Base-by-base conservation (phyloP, 1,140 invertebrate species). In the Lordiphosa collinella region DNA sequence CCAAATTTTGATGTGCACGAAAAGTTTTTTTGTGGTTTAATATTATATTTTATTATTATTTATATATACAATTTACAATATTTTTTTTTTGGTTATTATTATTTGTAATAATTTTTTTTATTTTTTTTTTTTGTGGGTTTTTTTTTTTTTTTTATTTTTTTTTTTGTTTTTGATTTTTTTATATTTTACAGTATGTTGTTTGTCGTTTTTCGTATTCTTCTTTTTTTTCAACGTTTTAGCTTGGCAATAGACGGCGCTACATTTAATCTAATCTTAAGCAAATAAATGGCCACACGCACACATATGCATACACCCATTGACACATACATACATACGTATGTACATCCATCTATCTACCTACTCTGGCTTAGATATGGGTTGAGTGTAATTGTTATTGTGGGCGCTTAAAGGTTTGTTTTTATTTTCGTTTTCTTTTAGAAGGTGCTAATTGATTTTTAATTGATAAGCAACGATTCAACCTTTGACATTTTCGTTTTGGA, bases 201-300 rank as follows among this genome's bases (percentile, higher is more conserved):
- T 8, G 6, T 29, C 7, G 25, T 29, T 6, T 29, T 29, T 40
- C 58, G 35, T 11, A 3, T 58, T 55, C 14, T 12, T 54, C n/a
- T n/a, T n/a, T 50, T 29, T 67, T 66, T 66, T 38, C 36, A 34
- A 35, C 48, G 43, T 32, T 70, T 58, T 47, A 52, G 22, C 11
- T 44, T 16, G 49, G 12, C 55, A 43, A 49, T 56, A 73, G 50
- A 67, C 51, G 66, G 57, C 51, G 49, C 53, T 76, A 57, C 52
- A 41, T 68, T 80, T 80, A 82, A 82, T 82, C 76, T 82, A 84
- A 82, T 82, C 69, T 31, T 51, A 65, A 56, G 44, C 61, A 68
- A 54, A 25, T 41, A 37, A 13, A 66, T 41, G 36, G 53, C 34
- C 35, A 67, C 31, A 63, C 48, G 43, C 11, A 56, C 43, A 59